These are phyloP conservation scores for Yponomeuta malinellus DNA, from an alignment of 2,888 invertebrate species.

Conservation along the genomic window DNA sequence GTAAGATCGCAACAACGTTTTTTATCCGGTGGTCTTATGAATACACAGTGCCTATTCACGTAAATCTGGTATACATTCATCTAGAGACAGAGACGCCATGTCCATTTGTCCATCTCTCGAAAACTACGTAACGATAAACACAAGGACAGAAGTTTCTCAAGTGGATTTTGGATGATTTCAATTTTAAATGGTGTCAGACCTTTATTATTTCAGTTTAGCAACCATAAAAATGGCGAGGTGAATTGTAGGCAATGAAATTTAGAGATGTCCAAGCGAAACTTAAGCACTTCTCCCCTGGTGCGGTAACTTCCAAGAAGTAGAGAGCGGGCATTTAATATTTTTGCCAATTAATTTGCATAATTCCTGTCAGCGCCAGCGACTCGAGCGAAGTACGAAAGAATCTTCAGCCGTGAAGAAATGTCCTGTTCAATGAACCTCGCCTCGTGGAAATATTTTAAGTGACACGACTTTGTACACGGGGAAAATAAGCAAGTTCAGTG, in stretches of 20 bases:
- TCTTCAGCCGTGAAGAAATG: not conserved
- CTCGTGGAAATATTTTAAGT: not conserved
- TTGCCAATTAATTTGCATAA: constrained; percentile 56
- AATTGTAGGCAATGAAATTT: not conserved
- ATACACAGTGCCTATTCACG: constrained; percentile 14
- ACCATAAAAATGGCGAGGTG: not conserved
- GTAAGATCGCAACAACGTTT: constrained; percentile 36
- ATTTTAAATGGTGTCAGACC: no score
- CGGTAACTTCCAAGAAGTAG: constrained; percentile 25
- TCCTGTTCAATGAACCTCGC: not conserved
- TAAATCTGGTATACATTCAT: constrained; percentile 2
- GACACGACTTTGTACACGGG: not conserved
- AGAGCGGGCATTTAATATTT: constrained; percentile 43
- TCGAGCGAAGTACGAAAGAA: not conserved
- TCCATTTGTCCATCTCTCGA: not conserved
- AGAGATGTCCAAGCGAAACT: not conserved
- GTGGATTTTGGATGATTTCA: not conserved
- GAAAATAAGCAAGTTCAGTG: not conserved
- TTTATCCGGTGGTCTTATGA: constrained; percentile 35
- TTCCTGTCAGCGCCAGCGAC: constrained; percentile 48
- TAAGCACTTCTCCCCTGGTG: not conserved
- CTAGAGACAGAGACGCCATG: not conserved
- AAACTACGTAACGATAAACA: not conserved
- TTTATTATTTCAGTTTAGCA: no score
- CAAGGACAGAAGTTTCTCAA: not conserved